Evolutionary conservation across 2,113 vertebrate genomes (phyloP).

Genomic region (Sminthopsis crassicaudata): DNA sequence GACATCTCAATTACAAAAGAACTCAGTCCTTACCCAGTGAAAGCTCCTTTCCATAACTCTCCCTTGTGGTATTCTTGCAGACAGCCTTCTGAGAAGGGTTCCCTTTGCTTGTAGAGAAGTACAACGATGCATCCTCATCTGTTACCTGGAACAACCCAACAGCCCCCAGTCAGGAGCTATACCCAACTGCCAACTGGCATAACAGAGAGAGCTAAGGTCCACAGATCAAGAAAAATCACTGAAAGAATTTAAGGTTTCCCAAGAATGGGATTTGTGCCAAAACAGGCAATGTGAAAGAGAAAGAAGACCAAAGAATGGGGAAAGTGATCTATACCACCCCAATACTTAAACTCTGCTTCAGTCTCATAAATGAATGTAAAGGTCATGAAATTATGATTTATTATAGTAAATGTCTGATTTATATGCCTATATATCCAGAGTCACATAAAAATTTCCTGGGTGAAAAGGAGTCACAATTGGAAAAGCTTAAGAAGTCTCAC

Average conservation of each 20-base stretch:
- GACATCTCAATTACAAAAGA: not conserved
- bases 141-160: constrained; percentile 21
- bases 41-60: not conserved
- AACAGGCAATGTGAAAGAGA: not conserved
- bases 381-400: too few relatives aligned
- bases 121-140: constrained; percentile 44
- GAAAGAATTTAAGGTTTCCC: not conserved
- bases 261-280: not conserved
- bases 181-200: not conserved
- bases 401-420: too few relatives aligned
- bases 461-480: too few relatives aligned
- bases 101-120: constrained; percentile 54
- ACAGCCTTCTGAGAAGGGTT: constrained; percentile 51
- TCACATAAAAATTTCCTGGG: too few relatives aligned
- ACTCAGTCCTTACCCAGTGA: constrained; percentile 59
- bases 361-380: too few relatives aligned
- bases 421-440: too few relatives aligned
- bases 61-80: constrained; percentile 21
- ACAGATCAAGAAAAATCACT: not conserved
- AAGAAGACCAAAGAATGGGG: not conserved
- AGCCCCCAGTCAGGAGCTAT: not conserved
- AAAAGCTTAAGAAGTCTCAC: too few relatives aligned
- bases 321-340: too few relatives aligned
- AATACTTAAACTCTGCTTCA: too few relatives aligned
- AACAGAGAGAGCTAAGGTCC: not conserved